Percentiles rank a stretch among this genome's conserved stretches.
These are phyloP conservation scores for Enteromius radiatus DNA, from an alignment of 2,797 vertebrate genomes.

Conservation along the genomic window DNA sequence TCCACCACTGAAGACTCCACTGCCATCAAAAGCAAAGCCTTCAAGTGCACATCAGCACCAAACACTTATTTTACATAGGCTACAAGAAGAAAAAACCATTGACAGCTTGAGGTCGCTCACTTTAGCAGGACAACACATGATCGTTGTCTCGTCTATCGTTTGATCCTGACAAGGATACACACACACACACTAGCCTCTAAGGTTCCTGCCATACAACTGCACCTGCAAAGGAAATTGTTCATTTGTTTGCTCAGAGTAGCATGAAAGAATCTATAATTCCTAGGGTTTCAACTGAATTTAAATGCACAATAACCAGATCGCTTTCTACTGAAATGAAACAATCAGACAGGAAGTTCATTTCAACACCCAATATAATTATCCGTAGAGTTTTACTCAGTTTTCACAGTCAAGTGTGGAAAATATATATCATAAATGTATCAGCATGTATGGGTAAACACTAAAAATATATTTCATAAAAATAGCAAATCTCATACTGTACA, in stretches of 20 bases:
- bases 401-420: not conserved
- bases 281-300: not conserved
- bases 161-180: slow-evolving; percentile 4
- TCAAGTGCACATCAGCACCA: not conserved
- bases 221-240: not conserved
- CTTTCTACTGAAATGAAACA: not conserved
- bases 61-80: slow-evolving; percentile 12
- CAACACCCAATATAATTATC: not conserved
- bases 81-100: not conserved
- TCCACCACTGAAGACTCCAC: not conserved
- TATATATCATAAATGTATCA: not conserved
- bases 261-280: not conserved
- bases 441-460: not conserved
- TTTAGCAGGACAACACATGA: not conserved
- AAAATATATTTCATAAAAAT: not conserved
- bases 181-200: not conserved
- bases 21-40: not conserved
- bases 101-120: not conserved
- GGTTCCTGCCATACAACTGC: not conserved
- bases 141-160: not conserved
- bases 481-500: not conserved
- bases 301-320: not conserved
- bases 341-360: not conserved
- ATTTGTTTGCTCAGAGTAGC: not conserved
- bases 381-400: not conserved